These are phyloP conservation scores for Pelosia muscerda DNA, from an alignment of 2,888 invertebrate species.

Conservation along the genomic window DNA sequence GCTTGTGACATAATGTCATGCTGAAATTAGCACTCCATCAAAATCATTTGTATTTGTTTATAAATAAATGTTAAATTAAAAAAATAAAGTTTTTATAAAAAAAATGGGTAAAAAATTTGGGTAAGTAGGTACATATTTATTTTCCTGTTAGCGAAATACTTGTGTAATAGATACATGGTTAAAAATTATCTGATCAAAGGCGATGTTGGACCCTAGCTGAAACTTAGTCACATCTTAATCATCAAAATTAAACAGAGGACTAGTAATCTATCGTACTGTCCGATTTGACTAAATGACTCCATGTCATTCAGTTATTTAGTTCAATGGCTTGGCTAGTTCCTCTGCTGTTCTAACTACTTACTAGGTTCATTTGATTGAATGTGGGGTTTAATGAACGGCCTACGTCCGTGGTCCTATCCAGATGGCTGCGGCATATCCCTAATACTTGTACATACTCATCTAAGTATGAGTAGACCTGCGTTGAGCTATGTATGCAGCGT, in stretches of 20 bases:
- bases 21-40: conserved; percentile 30
- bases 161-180: neutral
- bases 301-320: no score
- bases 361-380: neutral
- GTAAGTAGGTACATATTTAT: conserved; percentile 50
- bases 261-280: no score
- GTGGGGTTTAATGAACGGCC: neutral
- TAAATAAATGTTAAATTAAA: conserved; percentile 16
- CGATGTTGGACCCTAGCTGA: rapidly evolving
- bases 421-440: no score
- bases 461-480: neutral
- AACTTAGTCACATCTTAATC: no score
- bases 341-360: no score
- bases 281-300: no score
- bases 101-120: conserved; percentile 61
- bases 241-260: no score
- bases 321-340: no score
- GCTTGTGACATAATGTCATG: conserved; percentile 11
- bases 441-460: neutral
- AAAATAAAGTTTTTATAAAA: conserved; percentile 40
- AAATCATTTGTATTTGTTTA: conserved; percentile 42
- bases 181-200: neutral
- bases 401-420: neutral
- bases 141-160: neutral
- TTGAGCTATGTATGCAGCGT: neutral